Conservation (phyloP, 2,888 invertebrate species). For the Tenthredo scrophulariae region DNA sequence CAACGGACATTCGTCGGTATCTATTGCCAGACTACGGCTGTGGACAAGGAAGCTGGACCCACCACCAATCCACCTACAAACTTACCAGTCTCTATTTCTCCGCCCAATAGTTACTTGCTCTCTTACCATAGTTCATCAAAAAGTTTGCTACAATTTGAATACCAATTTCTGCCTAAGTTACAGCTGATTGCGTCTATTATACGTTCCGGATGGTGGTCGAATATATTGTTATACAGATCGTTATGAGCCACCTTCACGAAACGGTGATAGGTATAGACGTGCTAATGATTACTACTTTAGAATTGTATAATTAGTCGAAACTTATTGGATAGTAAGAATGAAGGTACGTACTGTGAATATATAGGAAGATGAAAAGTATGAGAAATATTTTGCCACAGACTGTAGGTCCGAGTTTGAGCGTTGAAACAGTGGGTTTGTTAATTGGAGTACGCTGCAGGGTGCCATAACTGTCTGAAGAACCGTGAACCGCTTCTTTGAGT, state of each 20-base stretch:
- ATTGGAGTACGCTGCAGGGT: conserved; percentile 49
- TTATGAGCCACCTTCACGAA: background rate
- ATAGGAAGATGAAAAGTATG: background rate
- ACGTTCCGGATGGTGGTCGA: background rate
- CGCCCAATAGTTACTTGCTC: conserved; percentile 19
- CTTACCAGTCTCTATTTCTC: background rate
- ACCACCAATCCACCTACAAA: conserved; percentile 45
- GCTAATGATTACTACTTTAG: background rate
- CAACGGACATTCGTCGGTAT: conserved; percentile 36
- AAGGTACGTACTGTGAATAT: background rate
- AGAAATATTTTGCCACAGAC: conserved; percentile 13
- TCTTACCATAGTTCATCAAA: background rate
- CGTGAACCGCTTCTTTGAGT: conserved; percentile 49
- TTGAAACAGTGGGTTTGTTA: conserved; percentile 48
- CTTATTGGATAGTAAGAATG: background rate
- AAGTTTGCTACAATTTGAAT: conserved; percentile 34
- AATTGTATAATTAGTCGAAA: background rate
- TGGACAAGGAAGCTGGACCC: conserved; percentile 26
- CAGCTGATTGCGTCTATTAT: conserved; percentile 15
- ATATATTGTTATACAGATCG: background rate
- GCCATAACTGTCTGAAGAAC: conserved; percentile 50
- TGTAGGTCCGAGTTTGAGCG: conserved; percentile 15
- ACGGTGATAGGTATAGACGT: background rate
- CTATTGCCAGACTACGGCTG: conserved; percentile 18
- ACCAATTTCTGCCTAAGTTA: conserved; percentile 12